phyloP scores from a whole-genome alignment of 2,888 invertebrate genomes.

The Iselma pallidipennis region DNA sequence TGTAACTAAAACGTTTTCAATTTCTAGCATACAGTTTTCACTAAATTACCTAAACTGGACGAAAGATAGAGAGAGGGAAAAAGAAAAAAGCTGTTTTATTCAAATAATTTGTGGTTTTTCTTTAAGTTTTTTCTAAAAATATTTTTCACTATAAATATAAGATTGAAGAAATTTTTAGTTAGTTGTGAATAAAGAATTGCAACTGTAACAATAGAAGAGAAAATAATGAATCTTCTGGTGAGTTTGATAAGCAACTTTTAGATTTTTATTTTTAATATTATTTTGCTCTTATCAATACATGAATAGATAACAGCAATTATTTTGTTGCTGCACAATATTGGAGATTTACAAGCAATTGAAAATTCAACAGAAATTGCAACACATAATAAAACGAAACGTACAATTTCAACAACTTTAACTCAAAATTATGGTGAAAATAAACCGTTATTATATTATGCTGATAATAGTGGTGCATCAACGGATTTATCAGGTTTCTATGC shows the following conservation, averaged over 20 bases:
- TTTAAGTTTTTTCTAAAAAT: not conserved
- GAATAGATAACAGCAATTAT: not conserved
- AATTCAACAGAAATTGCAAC: not conserved
- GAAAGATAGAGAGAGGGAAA: not conserved
- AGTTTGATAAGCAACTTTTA: not conserved
- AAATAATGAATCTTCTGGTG: not conserved
- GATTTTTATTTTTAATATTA: not conserved
- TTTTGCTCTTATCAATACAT: not conserved
- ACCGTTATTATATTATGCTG: constrained; percentile 32
- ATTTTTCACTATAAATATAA: not conserved
- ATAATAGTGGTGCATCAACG: constrained; percentile 21
- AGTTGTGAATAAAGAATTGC: not conserved
- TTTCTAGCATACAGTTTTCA: not conserved
- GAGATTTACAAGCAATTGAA: not conserved
- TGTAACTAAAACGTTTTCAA: constrained; percentile 8
- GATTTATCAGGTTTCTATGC: constrained; percentile 9
- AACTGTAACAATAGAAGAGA: not conserved
- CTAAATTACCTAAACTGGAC: not conserved
- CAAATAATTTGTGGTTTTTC: not conserved
- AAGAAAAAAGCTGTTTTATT: not conserved
- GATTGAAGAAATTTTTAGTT: not conserved
- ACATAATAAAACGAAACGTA: constrained; percentile 34
- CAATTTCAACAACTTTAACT: constrained; percentile 26
- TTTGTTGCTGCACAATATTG: not conserved
- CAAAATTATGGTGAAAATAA: constrained; percentile 34